phyloP scores from a whole-genome alignment of 2,797 vertebrate genomes.

The Halcyon badia region DNA sequence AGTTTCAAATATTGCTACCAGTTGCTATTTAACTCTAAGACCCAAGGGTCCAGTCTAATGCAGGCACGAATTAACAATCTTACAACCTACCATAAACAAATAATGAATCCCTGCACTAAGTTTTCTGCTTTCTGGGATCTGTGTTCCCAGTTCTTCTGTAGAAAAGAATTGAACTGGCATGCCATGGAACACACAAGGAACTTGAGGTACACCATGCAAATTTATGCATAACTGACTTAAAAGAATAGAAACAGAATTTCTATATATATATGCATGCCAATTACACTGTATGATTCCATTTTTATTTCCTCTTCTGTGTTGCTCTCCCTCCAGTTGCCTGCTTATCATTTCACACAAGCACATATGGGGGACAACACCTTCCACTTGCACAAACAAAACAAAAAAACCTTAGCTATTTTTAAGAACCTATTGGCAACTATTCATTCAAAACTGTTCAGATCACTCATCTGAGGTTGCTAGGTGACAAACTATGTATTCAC shows the following conservation, averaged over 20 bases:
- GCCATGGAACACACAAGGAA: conserved; percentile 30
- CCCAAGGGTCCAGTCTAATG: not conserved
- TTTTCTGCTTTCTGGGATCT: not conserved
- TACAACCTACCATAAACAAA: not conserved
- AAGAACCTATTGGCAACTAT: not conserved
- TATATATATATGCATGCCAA: conserved; percentile 55
- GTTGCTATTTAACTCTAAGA: not conserved
- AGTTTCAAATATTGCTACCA: not conserved
- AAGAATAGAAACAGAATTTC: conserved; percentile 61
- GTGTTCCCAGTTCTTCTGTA: not conserved
- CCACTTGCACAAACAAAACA: conserved; percentile 45
- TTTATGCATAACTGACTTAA: conserved; percentile 48
- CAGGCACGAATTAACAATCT: not conserved
- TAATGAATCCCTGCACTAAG: not conserved
- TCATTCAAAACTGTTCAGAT: conserved; percentile 37
- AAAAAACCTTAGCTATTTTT: conserved; percentile 21
- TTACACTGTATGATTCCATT: conserved; percentile 47
- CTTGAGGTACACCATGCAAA: conserved; percentile 51
- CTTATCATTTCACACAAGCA: conserved; percentile 36
- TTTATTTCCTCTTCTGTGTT: conserved; percentile 32
- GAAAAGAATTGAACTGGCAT: conserved; percentile 30
- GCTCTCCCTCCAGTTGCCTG: conserved; percentile 15
- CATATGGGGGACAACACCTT: conserved; percentile 47
- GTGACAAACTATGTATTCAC: conserved; percentile 11
- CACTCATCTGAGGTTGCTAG: conserved; percentile 20